These are phyloP conservation scores for Neomorphus geoffroyi DNA, from an alignment of 2,797 vertebrate genomes.

Conservation along the genomic window DNA sequence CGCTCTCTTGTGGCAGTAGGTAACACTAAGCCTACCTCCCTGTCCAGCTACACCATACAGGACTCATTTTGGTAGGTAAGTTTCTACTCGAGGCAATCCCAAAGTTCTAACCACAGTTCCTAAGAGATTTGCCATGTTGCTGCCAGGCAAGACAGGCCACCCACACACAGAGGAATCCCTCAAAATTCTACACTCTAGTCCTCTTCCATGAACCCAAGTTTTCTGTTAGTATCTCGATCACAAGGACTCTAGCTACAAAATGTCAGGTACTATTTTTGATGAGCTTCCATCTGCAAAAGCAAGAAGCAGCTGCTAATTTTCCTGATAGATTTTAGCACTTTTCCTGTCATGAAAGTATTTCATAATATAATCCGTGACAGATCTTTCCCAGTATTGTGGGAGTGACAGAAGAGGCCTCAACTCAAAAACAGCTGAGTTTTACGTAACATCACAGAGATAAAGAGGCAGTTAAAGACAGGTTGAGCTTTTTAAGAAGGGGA, in stretches of 20 bases:
- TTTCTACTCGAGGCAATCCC: background rate
- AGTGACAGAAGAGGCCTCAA: conserved; percentile 62
- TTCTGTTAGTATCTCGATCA: conserved; percentile 67
- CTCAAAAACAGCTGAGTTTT: conserved; percentile 62
- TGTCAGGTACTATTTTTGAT: conserved; percentile 69
- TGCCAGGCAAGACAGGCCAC: conserved; percentile 48
- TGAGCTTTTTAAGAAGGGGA: background rate
- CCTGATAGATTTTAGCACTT: conserved; percentile 70
- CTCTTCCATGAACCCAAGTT: conserved; percentile 53
- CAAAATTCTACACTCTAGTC: conserved; percentile 31
- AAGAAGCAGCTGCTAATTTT: conserved; percentile 63
- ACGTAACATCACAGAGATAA: conserved; percentile 48
- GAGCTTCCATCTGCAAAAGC: conserved; percentile 64
- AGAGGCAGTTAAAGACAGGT: conserved; percentile 46
- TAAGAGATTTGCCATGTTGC: conserved; percentile 41
- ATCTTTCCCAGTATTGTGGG: conserved; percentile 64
- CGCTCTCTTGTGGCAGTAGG: background rate
- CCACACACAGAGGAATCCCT: conserved; percentile 43
- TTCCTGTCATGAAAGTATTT: conserved; percentile 66
- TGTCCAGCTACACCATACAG: background rate
- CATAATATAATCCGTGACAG: conserved; percentile 65
- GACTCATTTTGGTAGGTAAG: background rate
- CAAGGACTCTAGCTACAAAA: conserved; percentile 66
- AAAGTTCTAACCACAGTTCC: conserved; percentile 18
- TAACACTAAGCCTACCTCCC: background rate